These are phyloP conservation scores for Morpho deidamia DNA, from an alignment of 2,888 invertebrate species.

Conservation along the genomic window DNA sequence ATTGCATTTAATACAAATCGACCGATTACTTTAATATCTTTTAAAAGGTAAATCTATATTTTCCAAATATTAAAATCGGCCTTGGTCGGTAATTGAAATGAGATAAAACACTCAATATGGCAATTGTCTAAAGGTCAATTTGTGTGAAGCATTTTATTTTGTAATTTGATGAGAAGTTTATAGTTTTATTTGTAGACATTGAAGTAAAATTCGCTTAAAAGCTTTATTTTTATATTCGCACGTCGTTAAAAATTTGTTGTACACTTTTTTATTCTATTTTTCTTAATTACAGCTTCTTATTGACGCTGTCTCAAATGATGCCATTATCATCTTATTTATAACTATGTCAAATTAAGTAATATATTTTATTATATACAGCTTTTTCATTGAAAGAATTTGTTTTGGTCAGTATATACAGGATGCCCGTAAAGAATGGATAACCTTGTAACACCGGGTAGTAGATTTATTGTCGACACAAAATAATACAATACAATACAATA, in stretches of 20 bases:
- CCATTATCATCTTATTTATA: too few relatives aligned
- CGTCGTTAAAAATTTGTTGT: background rate
- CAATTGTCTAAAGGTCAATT: conserved; percentile 41
- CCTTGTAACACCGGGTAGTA: too few relatives aligned
- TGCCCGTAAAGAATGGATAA: too few relatives aligned
- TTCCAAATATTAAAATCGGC: conserved; percentile 43
- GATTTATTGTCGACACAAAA: too few relatives aligned
- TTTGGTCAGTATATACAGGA: too few relatives aligned
- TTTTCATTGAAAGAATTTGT: too few relatives aligned
- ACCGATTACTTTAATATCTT: conserved; percentile 37
- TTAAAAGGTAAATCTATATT: conserved; percentile 36
- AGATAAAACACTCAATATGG: conserved; percentile 26
- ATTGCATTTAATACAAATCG: conserved; percentile 34
- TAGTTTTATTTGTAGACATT: conserved; percentile 4
- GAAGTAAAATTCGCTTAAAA: background rate
- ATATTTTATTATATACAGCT: too few relatives aligned
- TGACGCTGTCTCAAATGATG: too few relatives aligned
- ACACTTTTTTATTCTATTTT: too few relatives aligned
- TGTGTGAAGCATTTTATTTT: conserved; percentile 29
- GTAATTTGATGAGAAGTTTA: conserved; percentile 26
- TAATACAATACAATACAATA: too few relatives aligned
- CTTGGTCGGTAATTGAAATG: conserved; percentile 41
- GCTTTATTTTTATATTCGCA: background rate
- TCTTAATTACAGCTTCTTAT: too few relatives aligned
- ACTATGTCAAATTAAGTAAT: too few relatives aligned